Base-by-base conservation (phyloP, 2,888 invertebrate species). In the Antheraea yamamai region DNA sequence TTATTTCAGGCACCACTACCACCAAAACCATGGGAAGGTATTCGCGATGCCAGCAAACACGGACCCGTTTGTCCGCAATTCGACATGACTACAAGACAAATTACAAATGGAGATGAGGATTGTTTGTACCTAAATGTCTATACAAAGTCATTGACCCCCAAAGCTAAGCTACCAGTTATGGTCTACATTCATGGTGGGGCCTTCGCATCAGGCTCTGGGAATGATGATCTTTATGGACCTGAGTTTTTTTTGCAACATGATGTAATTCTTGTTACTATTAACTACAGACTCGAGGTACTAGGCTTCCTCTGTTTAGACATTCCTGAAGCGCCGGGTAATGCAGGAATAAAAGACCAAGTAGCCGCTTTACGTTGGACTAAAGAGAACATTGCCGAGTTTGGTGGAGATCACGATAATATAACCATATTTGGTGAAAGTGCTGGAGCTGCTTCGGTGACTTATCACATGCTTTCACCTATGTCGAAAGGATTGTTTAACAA, bases 381-480 rank as follows among this genome's bases (percentile, higher is more conserved):
- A 76, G 82, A 87, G 14, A 92, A 92, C 72, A 91, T 92, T 64
- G 80, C 75, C 1, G 77, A 84, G 16, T 92, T 92, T 76, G 92
- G 92, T 16, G 92, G 92, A 1, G 88, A 92, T 72, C 83, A 87
- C 2, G 81, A 89, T 12, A 89, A 91, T 77, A 83, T 93, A 47
- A 93, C 93, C 0, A 78, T 95, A 74, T 90, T 92, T 75, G 95
- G 94, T 0, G 91, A 93, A 77, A 92, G 93, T 78, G 90, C 94
- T 12, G 95, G 95, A 7, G 88, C 87, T 0, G 84, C 84, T 0
- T 87, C 91, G 14, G 91, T 90, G 0, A 92, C 91, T 1, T 88
- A 87, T 74, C 91, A 94, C 66, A 83, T 94, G 85, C 76, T 93
- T 16, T 93, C 94, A 2, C 91, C 91, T 0, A 88, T 91, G 87